Percentiles rank a stretch among this genome's conserved stretches.
Evolutionary conservation across 2,888 invertebrate species (phyloP).

Genomic region (Lasioglossum leucozonium): DNA sequence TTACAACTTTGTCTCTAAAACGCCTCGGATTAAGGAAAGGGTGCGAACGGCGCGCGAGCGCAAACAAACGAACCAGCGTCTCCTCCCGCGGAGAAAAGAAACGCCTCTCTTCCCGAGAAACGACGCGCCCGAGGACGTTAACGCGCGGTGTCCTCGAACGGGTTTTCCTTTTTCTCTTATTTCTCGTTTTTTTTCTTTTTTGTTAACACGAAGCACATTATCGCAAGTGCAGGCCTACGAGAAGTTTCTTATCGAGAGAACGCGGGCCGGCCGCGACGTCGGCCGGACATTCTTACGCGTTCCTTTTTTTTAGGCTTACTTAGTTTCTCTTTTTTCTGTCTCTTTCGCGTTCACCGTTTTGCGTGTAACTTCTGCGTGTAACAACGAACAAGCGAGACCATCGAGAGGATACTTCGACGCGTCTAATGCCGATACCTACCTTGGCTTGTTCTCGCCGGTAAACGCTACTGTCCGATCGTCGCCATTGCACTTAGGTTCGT

Average conservation of each 20-base stretch:
- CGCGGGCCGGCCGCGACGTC: constrained; percentile 34
- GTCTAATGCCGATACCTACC: constrained; percentile 54
- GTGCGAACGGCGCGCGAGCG: constrained; percentile 63
- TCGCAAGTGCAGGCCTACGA: constrained; percentile 64
- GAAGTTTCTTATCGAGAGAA: constrained; percentile 53
- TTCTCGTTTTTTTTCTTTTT: background rate
- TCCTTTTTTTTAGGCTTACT: background rate
- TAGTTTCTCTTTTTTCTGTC: background rate
- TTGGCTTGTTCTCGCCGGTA: constrained; percentile 10
- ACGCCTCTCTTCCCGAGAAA: background rate
- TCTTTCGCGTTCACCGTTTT: constrained; percentile 22
- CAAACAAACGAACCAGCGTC: constrained; percentile 50
- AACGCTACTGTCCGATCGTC: constrained; percentile 12
- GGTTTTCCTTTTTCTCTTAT: background rate
- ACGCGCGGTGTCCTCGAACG: constrained; percentile 50
- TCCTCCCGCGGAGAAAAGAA: background rate
- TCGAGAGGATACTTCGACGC: constrained; percentile 28
- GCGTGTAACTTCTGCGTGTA: constrained; percentile 21
- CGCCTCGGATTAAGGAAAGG: constrained; percentile 60
- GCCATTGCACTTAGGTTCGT: background rate
- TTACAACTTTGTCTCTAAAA: constrained; percentile 35
- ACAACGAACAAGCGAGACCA: constrained; percentile 47
- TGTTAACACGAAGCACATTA: constrained; percentile 59
- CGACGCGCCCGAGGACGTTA: constrained; percentile 34
- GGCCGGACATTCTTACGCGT: constrained; percentile 34